phyloP scores from a whole-genome alignment of 2,113 vertebrate genomes.

The Arizona elegans region DNA sequence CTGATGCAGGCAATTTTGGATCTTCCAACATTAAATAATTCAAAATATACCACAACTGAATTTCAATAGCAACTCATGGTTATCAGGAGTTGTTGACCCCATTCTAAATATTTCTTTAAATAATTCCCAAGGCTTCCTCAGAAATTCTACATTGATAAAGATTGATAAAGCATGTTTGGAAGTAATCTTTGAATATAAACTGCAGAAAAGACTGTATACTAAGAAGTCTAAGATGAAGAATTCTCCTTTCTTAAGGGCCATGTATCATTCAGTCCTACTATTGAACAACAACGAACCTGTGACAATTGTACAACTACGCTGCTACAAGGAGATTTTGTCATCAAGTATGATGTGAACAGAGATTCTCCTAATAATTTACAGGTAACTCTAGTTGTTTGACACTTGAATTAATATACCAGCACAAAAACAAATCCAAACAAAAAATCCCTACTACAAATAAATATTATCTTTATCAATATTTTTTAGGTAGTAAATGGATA shows the following conservation, averaged over 20 bases:
- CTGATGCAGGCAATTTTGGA: too few relatives aligned
- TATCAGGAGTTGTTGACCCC: too few relatives aligned
- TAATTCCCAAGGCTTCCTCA: too few relatives aligned
- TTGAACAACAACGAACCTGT: constrained; percentile 73
- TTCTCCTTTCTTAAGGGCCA: constrained; percentile 61
- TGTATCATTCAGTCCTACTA: constrained; percentile 74
- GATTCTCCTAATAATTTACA: constrained; percentile 63
- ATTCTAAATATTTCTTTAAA: too few relatives aligned
- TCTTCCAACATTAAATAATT: too few relatives aligned
- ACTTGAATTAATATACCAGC: rapidly evolving
- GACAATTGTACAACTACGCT: constrained; percentile 66
- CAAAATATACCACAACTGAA: too few relatives aligned
- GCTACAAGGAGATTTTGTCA: constrained; percentile 74
- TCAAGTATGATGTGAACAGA: constrained; percentile 77
- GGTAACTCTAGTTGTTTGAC: constrained; percentile 52
- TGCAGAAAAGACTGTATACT: neutral
- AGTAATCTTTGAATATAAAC: neutral
- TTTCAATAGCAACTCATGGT: too few relatives aligned
- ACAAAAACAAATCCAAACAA: neutral
- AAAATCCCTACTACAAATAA: neutral
- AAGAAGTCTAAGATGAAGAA: neutral
- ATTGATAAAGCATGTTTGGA: neutral
- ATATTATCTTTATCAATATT: neutral
- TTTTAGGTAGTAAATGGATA: constrained; percentile 79
- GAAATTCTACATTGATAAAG: neutral